Evolutionary conservation across 2,888 invertebrate genomes (phyloP).

Genomic region (Theristus sp.): DNA sequence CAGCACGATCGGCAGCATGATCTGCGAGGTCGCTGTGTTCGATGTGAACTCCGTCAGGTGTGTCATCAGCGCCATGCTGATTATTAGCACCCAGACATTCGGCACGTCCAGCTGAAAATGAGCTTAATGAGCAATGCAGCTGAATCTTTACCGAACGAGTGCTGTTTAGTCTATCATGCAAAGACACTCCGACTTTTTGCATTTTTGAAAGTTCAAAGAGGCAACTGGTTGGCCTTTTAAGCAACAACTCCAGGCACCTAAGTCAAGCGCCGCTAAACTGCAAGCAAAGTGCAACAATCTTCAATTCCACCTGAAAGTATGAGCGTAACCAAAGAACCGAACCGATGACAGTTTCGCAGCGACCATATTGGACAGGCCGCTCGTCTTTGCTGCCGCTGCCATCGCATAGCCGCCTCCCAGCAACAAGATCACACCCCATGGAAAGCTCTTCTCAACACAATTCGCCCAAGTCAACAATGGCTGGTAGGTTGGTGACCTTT

Average conservation of each 20-base stretch:
- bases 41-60: background rate
- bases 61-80: background rate
- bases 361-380: background rate
- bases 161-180: too few relatives aligned
- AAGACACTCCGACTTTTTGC: too few relatives aligned
- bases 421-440: background rate
- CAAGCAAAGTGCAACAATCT: too few relatives aligned
- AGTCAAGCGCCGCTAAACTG: too few relatives aligned
- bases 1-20: background rate
- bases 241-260: too few relatives aligned
- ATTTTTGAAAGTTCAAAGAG: too few relatives aligned
- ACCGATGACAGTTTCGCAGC: background rate
- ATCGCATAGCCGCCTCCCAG: background rate
- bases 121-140: too few relatives aligned
- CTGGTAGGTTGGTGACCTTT: background rate
- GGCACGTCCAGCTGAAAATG: background rate
- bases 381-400: background rate
- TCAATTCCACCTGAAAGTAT: too few relatives aligned
- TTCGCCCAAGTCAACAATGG: background rate
- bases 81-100: background rate
- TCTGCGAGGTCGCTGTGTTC: background rate
- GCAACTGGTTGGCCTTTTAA: too few relatives aligned
- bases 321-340: too few relatives aligned
- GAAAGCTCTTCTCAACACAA: background rate
- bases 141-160: too few relatives aligned